Conservation (phyloP, 1,140 invertebrate species). For the Apis florea region DNA sequence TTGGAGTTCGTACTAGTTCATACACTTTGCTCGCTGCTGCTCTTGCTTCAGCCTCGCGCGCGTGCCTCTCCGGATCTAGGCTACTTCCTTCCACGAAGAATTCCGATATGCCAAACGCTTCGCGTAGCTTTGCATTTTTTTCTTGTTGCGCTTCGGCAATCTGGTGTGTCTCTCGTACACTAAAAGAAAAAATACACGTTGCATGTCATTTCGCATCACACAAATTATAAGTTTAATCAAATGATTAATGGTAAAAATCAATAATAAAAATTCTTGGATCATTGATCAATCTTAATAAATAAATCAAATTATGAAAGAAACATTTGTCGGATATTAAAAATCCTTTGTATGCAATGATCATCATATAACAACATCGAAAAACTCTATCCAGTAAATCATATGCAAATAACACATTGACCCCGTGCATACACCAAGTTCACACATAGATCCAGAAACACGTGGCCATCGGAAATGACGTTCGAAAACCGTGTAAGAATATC, state of each 20-base stretch:
- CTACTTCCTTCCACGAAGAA: conserved; percentile 97
- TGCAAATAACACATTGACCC: background rate
- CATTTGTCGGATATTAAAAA: background rate
- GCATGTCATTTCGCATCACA: no score
- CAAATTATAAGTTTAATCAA: background rate
- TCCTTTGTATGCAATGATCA: background rate
- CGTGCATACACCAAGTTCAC: background rate
- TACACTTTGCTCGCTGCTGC: conserved; percentile 83
- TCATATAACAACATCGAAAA: background rate
- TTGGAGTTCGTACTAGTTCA: conserved; percentile 73
- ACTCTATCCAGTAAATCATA: background rate
- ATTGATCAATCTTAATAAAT: background rate
- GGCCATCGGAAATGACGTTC: background rate
- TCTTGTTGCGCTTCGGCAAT: conserved; percentile 97
- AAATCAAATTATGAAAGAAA: background rate
- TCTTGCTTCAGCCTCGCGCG: conserved; percentile 87
- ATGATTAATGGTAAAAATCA: background rate
- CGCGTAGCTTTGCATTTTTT: conserved; percentile 94
- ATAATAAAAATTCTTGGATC: background rate
- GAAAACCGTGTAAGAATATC: background rate
- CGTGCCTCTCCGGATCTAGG: conserved; percentile 91
- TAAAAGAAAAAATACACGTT: conserved; percentile 72
- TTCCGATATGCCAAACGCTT: conserved; percentile 97
- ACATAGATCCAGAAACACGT: conserved; percentile 12
- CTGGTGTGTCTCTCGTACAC: conserved; percentile 96